phyloP scores from a whole-genome alignment of 2,797 vertebrate genomes.

The Spheniscus humboldti region DNA sequence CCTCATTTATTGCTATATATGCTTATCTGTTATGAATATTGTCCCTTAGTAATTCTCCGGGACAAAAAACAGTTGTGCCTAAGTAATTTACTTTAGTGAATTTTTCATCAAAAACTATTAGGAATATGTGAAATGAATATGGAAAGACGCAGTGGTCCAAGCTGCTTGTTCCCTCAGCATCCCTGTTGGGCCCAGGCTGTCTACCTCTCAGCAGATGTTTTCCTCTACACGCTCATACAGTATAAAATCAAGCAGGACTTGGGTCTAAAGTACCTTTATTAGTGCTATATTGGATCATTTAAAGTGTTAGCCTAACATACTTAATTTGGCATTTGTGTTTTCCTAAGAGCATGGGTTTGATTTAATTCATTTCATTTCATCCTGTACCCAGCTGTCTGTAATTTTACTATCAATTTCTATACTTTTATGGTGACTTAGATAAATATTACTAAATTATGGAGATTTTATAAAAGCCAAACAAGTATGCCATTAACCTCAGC shows the following conservation, averaged over 20 bases:
- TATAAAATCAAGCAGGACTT: not conserved
- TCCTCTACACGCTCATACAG: not conserved
- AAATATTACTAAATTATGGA: slow-evolving; percentile 19
- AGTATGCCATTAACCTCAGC: slow-evolving; percentile 25
- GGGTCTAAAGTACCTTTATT: not conserved
- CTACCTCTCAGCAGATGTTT: not conserved
- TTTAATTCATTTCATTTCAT: slow-evolving; percentile 36
- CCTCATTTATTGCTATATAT: not conserved
- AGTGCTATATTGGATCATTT: not conserved
- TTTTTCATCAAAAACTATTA: not conserved
- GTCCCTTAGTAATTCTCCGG: not conserved
- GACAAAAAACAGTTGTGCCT: not conserved
- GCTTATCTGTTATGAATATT: not conserved
- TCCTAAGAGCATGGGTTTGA: not conserved
- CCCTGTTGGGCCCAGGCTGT: not conserved
- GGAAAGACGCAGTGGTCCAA: not conserved
- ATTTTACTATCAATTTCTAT: slow-evolving; percentile 30
- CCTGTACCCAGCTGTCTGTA: slow-evolving; percentile 2
- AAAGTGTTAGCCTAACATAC: not conserved
- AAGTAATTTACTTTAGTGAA: not conserved
- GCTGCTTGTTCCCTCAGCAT: not conserved
- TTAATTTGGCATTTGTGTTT: slow-evolving; percentile 30
- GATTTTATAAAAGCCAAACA: slow-evolving; percentile 28
- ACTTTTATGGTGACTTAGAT: slow-evolving; percentile 24
- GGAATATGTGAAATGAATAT: not conserved